Conservation (phyloP, 2,797 vertebrate genomes). For the Iguana delicatissima region DNA sequence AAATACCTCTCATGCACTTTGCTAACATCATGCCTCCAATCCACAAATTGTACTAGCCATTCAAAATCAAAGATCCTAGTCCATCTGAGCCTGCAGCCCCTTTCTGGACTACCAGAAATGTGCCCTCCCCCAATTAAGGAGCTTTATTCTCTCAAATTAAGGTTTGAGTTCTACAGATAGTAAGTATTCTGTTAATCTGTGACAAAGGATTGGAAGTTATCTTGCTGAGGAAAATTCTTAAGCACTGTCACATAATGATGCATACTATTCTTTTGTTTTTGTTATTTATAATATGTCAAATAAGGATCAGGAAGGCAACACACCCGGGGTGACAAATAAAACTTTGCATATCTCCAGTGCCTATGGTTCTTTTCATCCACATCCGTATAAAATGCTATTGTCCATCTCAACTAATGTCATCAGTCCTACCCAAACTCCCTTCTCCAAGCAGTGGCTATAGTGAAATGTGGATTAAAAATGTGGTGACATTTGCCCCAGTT, state of each 20-base stretch:
- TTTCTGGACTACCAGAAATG: too few species aligned
- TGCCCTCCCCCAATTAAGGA: too few species aligned
- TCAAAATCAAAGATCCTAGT: neutral
- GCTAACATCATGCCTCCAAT: neutral
- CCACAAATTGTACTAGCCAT: neutral
- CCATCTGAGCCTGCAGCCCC: too few species aligned
- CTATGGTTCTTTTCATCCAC: neutral
- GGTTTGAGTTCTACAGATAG: neutral
- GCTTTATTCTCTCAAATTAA: too few species aligned
- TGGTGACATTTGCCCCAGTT: too few species aligned
- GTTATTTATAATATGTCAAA: neutral
- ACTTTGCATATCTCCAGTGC: neutral
- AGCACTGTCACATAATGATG: neutral
- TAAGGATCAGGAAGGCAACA: neutral
- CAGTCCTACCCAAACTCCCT: neutral
- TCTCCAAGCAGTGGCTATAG: neutral
- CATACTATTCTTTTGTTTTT: too few species aligned
- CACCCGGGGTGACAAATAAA: neutral
- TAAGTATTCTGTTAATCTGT: neutral
- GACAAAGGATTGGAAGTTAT: neutral
- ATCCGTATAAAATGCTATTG: neutral
- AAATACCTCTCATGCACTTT: neutral
- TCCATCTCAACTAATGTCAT: neutral
- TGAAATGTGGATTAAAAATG: too few species aligned
- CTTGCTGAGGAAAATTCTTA: neutral